Base-by-base conservation (phyloP, 2,888 invertebrate species). In the Leptopilina drosophilae region DNA sequence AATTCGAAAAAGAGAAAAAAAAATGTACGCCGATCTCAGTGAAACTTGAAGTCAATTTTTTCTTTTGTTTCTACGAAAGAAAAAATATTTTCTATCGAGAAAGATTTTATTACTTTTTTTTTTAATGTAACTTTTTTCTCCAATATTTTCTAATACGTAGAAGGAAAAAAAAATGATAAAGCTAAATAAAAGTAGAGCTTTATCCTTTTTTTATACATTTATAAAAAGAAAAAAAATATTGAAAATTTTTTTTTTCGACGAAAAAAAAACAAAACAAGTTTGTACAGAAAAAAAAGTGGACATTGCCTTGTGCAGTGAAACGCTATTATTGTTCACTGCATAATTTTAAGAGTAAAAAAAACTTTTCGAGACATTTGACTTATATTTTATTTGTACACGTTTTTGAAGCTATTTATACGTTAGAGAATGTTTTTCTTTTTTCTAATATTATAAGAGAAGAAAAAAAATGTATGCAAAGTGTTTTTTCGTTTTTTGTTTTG, bases 401-500 rank as follows among this genome's bases (percentile, higher is more conserved):
- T 49, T 64, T 42, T 33, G 56, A 73, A 56, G 40, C 56, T 73
- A 73, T 33, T 73, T 73, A 56, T 73, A 33, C 53, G 53, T 53
- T 69, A 67, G 46, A 46, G 59, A 59, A 79, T 33, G 33, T 33
- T 42, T 42, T 42, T 42, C 8, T 42, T 42, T 42, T 8, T 7
- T 42, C 5, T 42, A 20, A 20, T 20, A 20, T 42, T 42, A 42
- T 42, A 33, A 33, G 33, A 33, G 33, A 33, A 33, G 33, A 33
- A 42, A 42, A 42, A 42, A 42, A 42, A 42, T 8, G 7, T 8
- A 77, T 64, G 75, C 77, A 78, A 79, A 66, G 53, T 82, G 80
- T 82, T 80, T 83, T 82, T 83, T 78, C 8, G 42, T 42, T n/a
- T 42, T 26, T 26, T 26, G 1, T 26, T 26, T 26, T 26, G 3